Conservation (phyloP, 2,888 invertebrate species). For the Hanleya hanleyi region DNA sequence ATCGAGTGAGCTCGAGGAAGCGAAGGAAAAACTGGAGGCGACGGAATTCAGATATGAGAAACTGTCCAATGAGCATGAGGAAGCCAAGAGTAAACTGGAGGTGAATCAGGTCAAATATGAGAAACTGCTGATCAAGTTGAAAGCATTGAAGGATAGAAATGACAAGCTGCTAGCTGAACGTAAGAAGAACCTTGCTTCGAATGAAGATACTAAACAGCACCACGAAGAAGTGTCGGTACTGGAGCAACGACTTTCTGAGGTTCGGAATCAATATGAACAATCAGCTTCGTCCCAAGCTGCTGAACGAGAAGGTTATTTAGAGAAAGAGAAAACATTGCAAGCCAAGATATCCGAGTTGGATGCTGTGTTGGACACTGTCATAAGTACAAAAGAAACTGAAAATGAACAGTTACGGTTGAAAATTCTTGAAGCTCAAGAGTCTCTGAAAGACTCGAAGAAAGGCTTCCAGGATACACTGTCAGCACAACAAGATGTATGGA, state of each 20-base stretch:
- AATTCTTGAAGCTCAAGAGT: not conserved
- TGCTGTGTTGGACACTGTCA: no score
- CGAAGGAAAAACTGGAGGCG: constrained; percentile 40
- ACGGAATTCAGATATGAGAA: not conserved
- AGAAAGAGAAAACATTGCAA: not conserved
- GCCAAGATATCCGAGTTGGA: no score
- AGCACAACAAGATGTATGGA: constrained; percentile 16
- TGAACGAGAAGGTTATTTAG: not conserved
- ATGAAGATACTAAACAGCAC: not conserved
- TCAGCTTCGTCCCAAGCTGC: not conserved
- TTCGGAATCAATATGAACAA: not conserved
- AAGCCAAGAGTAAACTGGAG: constrained; percentile 47
- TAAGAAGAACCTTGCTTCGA: not conserved
- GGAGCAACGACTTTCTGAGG: not conserved
- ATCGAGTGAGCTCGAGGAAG: constrained; percentile 31
- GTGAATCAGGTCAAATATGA: constrained; percentile 78
- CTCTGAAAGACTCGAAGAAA: constrained; percentile 20
- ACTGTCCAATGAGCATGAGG: constrained; percentile 26
- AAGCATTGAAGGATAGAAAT: constrained; percentile 82
- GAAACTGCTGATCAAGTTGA: constrained; percentile 88
- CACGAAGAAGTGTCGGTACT: not conserved
- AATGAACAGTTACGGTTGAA: not conserved
- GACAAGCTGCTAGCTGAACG: constrained; percentile 47
- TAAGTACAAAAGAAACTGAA: not conserved
- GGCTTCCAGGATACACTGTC: not conserved